Evolutionary conservation across 2,113 vertebrate species (phyloP).

Genomic region (Crocuta crocuta): DNA sequence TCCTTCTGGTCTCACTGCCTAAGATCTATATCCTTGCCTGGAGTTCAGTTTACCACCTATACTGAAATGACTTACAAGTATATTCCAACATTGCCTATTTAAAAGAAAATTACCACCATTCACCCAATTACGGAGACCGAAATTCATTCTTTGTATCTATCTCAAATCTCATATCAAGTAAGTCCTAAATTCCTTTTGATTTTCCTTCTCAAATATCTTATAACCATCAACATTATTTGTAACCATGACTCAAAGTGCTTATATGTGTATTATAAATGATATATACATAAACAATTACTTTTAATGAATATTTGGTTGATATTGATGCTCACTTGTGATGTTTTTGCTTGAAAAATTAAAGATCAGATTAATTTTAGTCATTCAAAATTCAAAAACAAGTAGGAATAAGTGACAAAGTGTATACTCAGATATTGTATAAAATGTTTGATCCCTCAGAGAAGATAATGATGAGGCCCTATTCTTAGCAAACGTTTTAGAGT

Average conservation of each 20-base stretch:
- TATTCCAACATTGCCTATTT: neutral
- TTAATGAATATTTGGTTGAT: neutral
- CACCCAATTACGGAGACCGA: neutral
- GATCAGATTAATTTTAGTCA: neutral
- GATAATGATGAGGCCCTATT: neutral
- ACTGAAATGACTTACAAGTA: neutral
- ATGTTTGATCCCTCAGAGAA: neutral
- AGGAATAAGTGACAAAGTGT: neutral
- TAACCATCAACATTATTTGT: neutral
- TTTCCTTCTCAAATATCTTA: neutral
- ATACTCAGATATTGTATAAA: neutral
- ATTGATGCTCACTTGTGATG: neutral
- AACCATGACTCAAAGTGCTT: neutral
- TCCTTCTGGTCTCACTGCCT: neutral
- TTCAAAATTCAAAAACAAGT: neutral
- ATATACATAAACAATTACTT: neutral
- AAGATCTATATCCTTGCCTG: neutral
- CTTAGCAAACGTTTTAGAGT: neutral
- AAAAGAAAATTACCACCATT: neutral
- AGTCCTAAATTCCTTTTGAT: neutral
- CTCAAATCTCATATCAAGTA: neutral
- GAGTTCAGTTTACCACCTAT: neutral
- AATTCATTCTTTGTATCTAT: neutral
- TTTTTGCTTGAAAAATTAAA: neutral
- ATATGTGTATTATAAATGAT: neutral